Evolutionary conservation across 2,113 vertebrate genomes (phyloP), one percentile per base, ranked within the genome.

Genomic region (Petaurus breviceps): DNA sequence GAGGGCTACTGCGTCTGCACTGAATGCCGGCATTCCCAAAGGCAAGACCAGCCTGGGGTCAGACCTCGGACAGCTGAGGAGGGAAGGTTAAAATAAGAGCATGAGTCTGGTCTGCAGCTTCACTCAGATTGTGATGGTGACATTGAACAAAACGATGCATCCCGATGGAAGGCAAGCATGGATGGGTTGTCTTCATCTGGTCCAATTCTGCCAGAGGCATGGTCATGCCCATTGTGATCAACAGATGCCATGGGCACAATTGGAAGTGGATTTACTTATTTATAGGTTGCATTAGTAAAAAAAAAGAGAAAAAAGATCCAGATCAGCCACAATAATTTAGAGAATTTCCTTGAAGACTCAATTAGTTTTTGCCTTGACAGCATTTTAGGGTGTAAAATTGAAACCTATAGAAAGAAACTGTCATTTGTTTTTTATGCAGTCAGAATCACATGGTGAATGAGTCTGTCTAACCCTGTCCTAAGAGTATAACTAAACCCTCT

Each of bases 311-410:
- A 51, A 51, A 51, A 51, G 51, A 51, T 51, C 57, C 51, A 8
- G 37, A 46, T 24, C 5, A 77, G 53, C 50, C 55, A 95, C 12
- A 90, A 31, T 93, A 53, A 89, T 96, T 93, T 91, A 37, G 90
- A 1, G 91, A 77, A 94, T 57, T 95, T 95, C 91, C 24, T 89
- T 96, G 3, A 51, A 31, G 90, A 3, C 9, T 19, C 26, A 94
- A 92, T 25, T 93, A 52, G 54, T 89, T 55, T 91, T 50, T 55
- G 12, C 16, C 4, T 19, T 3, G 22, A 94, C 89, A n/a, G 46
- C 54, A 91, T 89, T 95, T 92, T 93, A 84, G 10, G 37, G 92
- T 37, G n/a, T 54, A 92, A 97, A 96, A 94, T 91, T 89, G 77
- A 93, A 97, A 92, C 5, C 90, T 90, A 90, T 93, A 77, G 91